These are phyloP conservation scores for Mactra quadrangularis DNA, from an alignment of 1,140 invertebrate species.

Conservation along the genomic window DNA sequence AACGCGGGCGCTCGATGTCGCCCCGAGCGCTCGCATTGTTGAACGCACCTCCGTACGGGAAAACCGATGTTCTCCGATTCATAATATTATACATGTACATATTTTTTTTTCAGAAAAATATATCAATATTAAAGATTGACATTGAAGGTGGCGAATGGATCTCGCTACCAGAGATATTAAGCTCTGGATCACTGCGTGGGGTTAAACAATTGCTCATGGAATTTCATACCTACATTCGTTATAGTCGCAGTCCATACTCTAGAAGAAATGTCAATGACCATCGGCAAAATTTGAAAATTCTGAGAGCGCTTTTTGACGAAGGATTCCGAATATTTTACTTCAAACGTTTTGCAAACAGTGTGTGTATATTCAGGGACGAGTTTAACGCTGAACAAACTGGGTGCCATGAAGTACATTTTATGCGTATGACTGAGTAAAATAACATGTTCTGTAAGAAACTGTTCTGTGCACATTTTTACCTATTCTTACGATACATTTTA, in stretches of 20 bases:
- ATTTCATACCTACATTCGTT: slow-evolving; percentile 35
- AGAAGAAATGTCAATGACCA: slow-evolving; percentile 27
- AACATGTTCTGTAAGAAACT: too few species aligned
- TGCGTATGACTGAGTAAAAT: too few species aligned
- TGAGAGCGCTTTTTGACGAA: slow-evolving; percentile 25
- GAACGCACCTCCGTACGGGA: too few species aligned
- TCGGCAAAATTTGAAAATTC: slow-evolving; percentile 20
- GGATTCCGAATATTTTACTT: slow-evolving; percentile 48
- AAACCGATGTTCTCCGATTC: too few species aligned
- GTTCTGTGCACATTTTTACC: too few species aligned
- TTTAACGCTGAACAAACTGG: slow-evolving; percentile 8
- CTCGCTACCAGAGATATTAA: slow-evolving; percentile 31
- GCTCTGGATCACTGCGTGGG: slow-evolving; percentile 16
- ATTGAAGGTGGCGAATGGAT: slow-evolving; percentile 44
- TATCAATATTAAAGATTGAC: slow-evolving; percentile 44
- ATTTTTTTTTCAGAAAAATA: slow-evolving; percentile 30
- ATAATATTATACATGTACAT: too few species aligned
- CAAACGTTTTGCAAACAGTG: slow-evolving; percentile 16
- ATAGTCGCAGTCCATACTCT: neutral
- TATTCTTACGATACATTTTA: too few species aligned
- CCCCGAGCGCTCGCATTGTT: too few species aligned
- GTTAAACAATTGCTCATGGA: slow-evolving; percentile 46
- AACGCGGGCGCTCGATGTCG: too few species aligned
- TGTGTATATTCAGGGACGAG: slow-evolving; percentile 32
- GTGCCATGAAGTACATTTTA: slow-evolving; percentile 46